Conservation (phyloP, 2,888 invertebrate genomes). For the Rhabditoides inermis region DNA sequence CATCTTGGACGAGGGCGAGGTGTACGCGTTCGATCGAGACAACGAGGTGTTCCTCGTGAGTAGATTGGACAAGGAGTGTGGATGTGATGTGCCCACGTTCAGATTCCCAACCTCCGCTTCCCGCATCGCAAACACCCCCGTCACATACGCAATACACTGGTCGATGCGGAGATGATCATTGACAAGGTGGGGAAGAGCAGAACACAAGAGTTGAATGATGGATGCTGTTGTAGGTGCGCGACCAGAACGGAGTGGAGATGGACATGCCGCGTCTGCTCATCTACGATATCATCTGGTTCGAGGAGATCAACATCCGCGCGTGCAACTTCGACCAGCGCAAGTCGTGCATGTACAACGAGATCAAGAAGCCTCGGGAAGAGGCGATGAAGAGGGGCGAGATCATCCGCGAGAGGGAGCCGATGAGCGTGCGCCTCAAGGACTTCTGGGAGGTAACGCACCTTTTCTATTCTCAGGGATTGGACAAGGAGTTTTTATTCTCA, state of each 20-base stretch:
- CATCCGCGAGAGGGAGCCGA: conserved; percentile 20
- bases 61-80: too few relatives aligned
- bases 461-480: too few relatives aligned
- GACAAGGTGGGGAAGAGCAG: conserved; percentile 59
- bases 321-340: conserved; percentile 71
- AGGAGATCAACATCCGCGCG: conserved; percentile 69
- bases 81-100: conserved; percentile 52
- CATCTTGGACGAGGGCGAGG: conserved; percentile 73
- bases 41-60: conserved; percentile 66
- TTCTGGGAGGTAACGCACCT: conserved; percentile 72
- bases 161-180: conserved; percentile 50
- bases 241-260: conserved; percentile 57
- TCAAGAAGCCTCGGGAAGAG: conserved; percentile 61
- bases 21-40: conserved; percentile 90
- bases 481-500: too few relatives aligned
- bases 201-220: too few relatives aligned
- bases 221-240: too few relatives aligned
- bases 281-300: conserved; percentile 82
- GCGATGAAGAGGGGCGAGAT: conserved; percentile 63
- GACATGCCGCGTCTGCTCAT: conserved; percentile 80
- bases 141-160: conserved; percentile 31
- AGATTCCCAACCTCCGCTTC: conserved; percentile 73
- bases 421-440: conserved; percentile 70
- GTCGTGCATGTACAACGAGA: conserved; percentile 64
- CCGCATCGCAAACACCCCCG: conserved; percentile 67